A percentile compares a stretch with the other conserved stretches of the same genome.
Evolutionary conservation across 2,113 vertebrate species (phyloP).

Genomic region (Numenius arquata): DNA sequence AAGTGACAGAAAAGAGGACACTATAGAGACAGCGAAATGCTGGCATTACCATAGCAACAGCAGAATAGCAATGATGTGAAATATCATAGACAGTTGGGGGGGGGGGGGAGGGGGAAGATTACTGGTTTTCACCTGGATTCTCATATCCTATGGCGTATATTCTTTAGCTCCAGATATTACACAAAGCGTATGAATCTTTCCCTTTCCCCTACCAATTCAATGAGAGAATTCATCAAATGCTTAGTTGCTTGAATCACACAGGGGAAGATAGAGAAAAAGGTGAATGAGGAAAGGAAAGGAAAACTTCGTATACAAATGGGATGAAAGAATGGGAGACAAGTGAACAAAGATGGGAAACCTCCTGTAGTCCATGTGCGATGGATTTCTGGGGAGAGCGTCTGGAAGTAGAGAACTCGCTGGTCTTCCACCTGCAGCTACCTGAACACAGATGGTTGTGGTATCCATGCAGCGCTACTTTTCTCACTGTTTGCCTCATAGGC

Average conservation of each 20-base stretch:
- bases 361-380: background rate
- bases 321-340: background rate
- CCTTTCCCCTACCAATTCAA: background rate
- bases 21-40: background rate
- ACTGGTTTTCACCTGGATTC: background rate
- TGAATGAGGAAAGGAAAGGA: background rate
- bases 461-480: background rate
- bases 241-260: background rate
- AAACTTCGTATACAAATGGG: background rate
- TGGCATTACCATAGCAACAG: slow-evolving; percentile 3
- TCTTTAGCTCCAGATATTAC: background rate
- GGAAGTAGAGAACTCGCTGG: background rate
- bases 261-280: background rate
- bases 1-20: background rate
- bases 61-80: background rate
- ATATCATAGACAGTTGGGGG: background rate
- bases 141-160: background rate
- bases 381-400: background rate
- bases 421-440: background rate
- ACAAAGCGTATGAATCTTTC: background rate
- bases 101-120: background rate
- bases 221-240: background rate
- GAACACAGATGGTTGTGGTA: background rate
- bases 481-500: background rate
- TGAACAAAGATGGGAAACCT: background rate